Evolutionary conservation across 2,888 invertebrate species (phyloP), one percentile per base, ranked within the genome.

Genomic region (Drosophila atripex): DNA sequence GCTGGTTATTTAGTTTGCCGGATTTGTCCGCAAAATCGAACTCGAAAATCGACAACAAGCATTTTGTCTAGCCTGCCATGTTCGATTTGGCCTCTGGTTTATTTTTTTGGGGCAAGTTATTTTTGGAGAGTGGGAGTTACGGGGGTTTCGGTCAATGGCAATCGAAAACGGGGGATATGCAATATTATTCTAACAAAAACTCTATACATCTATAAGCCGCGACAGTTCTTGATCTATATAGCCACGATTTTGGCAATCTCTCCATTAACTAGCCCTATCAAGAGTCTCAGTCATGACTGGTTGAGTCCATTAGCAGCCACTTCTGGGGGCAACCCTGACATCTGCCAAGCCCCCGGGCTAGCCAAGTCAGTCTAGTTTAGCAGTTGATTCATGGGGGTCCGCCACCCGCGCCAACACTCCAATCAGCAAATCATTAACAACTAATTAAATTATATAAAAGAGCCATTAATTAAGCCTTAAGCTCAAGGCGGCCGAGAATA

Each of bases 371-470:
- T 39, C 64, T 64, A 66, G 64, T 52, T 77, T 73, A 72, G 78
- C 76, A 85, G 78, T 85, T 77, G 73, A 79, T 83, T 86, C 77
- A 79, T 79, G 53, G 64, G 73, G 59, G 49, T 52, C 51, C 53
- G 51, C 50, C 75, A 49, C 63, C 70, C 60, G 61, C 63, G 76
- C 66, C 56, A 39, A 16, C 39, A 52, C 52, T 77, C 70, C 85
- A 87, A 82, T 82, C 86, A 66, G 82, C 76, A 68, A 80, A 83
- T 87, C 82, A 85, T 83, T 83, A 83, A 87, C 88, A 83, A 87
- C 82, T 87, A 83, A 87, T 83, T 83, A 83, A 83, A 83, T 78
- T 83, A 83, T 87, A 87, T 78, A 82, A 87, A 87, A 72, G 83
- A 87, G 78, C 70, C 86, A 83, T 83, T 83, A 83, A 87, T 83